Percentiles rank a stretch among this genome's conserved stretches.
These are phyloP conservation scores for Brachionus koreanus DNA, from an alignment of 1,140 invertebrate genomes.

Conservation along the genomic window DNA sequence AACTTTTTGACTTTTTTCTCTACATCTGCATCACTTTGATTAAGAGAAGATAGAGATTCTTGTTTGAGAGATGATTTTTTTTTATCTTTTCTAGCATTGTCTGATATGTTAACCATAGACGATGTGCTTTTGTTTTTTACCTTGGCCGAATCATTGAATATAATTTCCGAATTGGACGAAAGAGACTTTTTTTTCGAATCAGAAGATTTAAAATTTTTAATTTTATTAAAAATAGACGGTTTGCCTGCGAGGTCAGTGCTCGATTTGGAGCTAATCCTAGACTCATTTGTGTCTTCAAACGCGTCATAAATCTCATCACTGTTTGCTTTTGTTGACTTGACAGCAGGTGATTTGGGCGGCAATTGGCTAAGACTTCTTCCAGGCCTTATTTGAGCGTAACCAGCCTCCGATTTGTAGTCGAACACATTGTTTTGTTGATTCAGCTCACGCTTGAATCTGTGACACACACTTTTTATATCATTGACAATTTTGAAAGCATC, in stretches of 20 bases:
- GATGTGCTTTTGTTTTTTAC: neutral
- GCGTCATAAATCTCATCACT: conserved; percentile 24
- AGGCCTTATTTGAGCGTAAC: neutral
- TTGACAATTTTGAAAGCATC: conserved; percentile 19
- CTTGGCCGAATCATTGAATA: neutral
- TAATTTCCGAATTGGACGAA: neutral
- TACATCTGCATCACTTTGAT: neutral
- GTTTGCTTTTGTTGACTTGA: neutral
- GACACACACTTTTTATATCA: conserved; percentile 17
- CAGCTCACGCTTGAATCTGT: neutral
- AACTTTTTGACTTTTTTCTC: conserved; percentile 19
- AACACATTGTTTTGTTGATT: conserved; percentile 28
- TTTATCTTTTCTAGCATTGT: neutral
- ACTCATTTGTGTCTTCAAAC: neutral
- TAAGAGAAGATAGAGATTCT: neutral
- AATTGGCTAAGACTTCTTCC: neutral
- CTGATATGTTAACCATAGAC: neutral
- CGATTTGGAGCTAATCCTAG: neutral
- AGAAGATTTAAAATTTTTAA: neutral
- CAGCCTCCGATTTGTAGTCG: neutral
- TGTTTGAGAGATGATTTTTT: neutral
- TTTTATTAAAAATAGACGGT: neutral
- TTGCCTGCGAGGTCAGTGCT: neutral
- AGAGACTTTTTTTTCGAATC: neutral
- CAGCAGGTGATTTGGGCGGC: conserved; percentile 13